phyloP scores from a whole-genome alignment of 2,888 invertebrate species.

The Leptothorax acervorum region DNA sequence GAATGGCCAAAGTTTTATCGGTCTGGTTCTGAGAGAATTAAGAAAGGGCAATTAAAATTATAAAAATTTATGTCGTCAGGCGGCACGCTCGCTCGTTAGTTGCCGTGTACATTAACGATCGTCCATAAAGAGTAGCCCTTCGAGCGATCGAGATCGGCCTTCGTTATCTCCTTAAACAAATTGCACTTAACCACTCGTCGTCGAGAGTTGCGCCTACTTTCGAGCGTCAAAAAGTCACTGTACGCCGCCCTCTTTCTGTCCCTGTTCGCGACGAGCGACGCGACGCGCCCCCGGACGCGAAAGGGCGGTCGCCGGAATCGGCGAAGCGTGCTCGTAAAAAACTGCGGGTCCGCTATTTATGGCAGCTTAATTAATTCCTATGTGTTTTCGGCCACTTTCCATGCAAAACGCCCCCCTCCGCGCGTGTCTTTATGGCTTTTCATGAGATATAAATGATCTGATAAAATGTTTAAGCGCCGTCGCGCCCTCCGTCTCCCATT shows the following conservation, averaged over 20 bases:
- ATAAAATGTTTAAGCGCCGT: slow-evolving; percentile 80
- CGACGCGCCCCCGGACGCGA: slow-evolving; percentile 4
- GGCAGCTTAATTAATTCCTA: slow-evolving; percentile 81
- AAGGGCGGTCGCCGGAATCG: slow-evolving; percentile 23
- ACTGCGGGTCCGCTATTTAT: slow-evolving; percentile 72
- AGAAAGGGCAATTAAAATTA: background rate
- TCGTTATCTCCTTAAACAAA: slow-evolving; percentile 37
- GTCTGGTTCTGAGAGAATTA: slow-evolving; percentile 1
- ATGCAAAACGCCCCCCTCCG: slow-evolving; percentile 78
- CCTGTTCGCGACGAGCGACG: background rate
- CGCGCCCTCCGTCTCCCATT: slow-evolving; percentile 59
- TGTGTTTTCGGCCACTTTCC: slow-evolving; percentile 78
- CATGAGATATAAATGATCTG: slow-evolving; percentile 82
- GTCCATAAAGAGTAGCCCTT: slow-evolving; percentile 6
- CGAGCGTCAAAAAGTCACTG: slow-evolving; percentile 4
- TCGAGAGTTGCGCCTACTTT: background rate
- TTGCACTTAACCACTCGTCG: slow-evolving; percentile 5
- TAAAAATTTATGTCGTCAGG: slow-evolving; percentile 32
- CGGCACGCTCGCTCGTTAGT: background rate
- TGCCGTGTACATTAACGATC: slow-evolving; percentile 14
- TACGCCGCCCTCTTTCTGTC: background rate
- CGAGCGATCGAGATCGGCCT: background rate
- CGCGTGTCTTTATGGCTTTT: slow-evolving; percentile 78
- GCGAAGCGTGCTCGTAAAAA: slow-evolving; percentile 68
- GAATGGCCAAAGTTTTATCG: slow-evolving; percentile 14